Conservation (phyloP, 2,797 vertebrate species). For the Hoplostethus mediterraneus region DNA sequence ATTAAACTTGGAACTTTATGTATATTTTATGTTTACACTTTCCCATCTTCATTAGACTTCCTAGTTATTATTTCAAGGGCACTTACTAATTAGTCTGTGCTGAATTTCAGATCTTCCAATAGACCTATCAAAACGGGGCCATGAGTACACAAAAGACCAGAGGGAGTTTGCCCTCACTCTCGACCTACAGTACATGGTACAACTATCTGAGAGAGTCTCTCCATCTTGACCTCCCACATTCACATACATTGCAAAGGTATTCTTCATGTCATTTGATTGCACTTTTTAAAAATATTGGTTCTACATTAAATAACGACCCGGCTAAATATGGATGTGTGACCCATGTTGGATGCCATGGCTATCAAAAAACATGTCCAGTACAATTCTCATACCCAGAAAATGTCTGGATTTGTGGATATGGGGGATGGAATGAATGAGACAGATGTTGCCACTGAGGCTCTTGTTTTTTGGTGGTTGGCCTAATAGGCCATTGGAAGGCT, state of each 20-base stretch:
- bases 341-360: conserved; percentile 3
- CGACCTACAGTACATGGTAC: conserved; percentile 41
- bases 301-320: neutral
- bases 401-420: conserved; percentile 7
- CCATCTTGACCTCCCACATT: conserved; percentile 32
- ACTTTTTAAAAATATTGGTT: neutral
- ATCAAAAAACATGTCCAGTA: conserved; percentile 3
- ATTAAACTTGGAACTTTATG: conserved; percentile 4
- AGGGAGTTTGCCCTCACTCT: conserved; percentile 47
- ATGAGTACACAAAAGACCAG: conserved; percentile 41
- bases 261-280: conserved; percentile 11
- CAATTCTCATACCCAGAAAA: neutral
- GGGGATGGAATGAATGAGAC: neutral
- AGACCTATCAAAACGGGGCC: conserved; percentile 28
- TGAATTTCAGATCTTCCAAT: conserved; percentile 48
- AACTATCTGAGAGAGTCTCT: conserved; percentile 31
- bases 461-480: too few relatives aligned
- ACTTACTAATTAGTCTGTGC: neutral
- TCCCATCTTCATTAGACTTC: conserved; percentile 20
- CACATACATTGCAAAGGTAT: conserved; percentile 34
- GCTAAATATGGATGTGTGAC: conserved; percentile 2
- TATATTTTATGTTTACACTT: conserved; percentile 7
- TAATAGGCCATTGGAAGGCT: too few relatives aligned
- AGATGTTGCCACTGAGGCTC: too few relatives aligned
- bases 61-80: neutral